A percentile compares a stretch with the other conserved stretches of the same genome.
Evolutionary conservation across 1,140 invertebrate genomes (phyloP).

Genomic region (Drosophila pseudoobscura): DNA sequence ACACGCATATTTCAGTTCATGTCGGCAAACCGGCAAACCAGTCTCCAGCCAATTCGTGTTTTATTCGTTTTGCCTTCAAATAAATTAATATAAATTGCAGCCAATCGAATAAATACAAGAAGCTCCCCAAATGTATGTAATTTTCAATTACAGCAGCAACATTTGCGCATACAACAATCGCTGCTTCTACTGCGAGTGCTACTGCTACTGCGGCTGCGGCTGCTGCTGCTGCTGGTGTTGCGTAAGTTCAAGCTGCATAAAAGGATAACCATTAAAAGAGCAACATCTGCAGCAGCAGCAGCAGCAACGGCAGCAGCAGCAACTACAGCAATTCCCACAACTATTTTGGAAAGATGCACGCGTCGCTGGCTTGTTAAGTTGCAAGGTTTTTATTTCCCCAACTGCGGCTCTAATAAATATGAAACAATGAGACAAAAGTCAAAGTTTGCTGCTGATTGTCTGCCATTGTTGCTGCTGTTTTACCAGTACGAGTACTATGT

Average conservation of each 20-base stretch:
- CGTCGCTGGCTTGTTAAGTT: conserved; percentile 70
- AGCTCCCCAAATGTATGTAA: conserved; percentile 51
- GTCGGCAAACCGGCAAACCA: not conserved
- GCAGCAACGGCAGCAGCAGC: conserved; percentile 10
- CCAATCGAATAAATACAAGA: conserved; percentile 63
- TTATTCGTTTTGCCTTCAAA: conserved; percentile 58
- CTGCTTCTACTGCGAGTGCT: conserved; percentile 28
- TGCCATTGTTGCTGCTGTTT: conserved; percentile 38
- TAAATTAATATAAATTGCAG: conserved; percentile 75
- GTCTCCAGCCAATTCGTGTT: conserved; percentile 33
- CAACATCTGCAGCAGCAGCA: conserved; percentile 22
- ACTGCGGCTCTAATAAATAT: conserved; percentile 70
- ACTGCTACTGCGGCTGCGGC: conserved; percentile 18
- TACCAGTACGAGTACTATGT: conserved; percentile 5
- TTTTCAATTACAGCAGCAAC: conserved; percentile 65
- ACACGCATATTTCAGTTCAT: conserved; percentile 26
- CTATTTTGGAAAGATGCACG: conserved; percentile 72
- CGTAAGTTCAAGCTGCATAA: conserved; percentile 70
- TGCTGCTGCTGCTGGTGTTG: conserved; percentile 42
- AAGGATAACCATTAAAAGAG: conserved; percentile 75
- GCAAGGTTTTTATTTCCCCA: conserved; percentile 30
- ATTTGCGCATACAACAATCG: conserved; percentile 28
- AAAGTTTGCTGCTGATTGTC: conserved; percentile 45
- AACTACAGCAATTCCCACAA: conserved; percentile 66
- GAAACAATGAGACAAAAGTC: conserved; percentile 79